phyloP scores from a whole-genome alignment of 2,113 vertebrate species.

The Zapornia atra region DNA sequence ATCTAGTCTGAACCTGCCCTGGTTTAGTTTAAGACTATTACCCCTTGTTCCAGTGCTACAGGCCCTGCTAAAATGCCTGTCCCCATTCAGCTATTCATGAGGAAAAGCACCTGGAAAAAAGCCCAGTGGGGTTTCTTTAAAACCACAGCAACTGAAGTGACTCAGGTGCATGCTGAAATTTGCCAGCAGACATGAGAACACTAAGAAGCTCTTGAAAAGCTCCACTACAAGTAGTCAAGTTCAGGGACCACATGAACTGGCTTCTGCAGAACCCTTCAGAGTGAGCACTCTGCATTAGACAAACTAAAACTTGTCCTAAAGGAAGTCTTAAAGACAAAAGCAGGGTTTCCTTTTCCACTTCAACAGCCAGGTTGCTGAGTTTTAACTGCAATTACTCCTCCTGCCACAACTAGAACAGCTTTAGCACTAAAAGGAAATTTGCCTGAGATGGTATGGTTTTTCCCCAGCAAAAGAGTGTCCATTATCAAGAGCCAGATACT shows the following conservation, averaged over 20 bases:
- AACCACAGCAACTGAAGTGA: neutral
- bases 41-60: neutral
- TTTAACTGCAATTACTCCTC: neutral
- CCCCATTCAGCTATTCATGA: neutral
- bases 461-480: neutral
- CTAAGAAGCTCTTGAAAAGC: neutral
- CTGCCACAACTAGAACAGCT: neutral
- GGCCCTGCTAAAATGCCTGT: neutral
- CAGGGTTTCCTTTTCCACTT: neutral
- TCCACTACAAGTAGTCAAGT: neutral
- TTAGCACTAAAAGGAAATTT: neutral
- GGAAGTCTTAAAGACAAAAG: neutral
- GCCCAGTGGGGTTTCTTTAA: neutral
- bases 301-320: neutral
- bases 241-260: neutral
- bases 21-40: neutral
- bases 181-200: neutral
- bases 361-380: neutral
- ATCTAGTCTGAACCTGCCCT: neutral
- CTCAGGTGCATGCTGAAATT: neutral
- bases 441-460: neutral
- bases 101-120: neutral
- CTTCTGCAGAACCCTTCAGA: neutral
- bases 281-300: rapidly evolving
- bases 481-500: neutral